Evolutionary conservation across 2,113 vertebrate genomes (phyloP).

Genomic region (Fregetta grallaria): DNA sequence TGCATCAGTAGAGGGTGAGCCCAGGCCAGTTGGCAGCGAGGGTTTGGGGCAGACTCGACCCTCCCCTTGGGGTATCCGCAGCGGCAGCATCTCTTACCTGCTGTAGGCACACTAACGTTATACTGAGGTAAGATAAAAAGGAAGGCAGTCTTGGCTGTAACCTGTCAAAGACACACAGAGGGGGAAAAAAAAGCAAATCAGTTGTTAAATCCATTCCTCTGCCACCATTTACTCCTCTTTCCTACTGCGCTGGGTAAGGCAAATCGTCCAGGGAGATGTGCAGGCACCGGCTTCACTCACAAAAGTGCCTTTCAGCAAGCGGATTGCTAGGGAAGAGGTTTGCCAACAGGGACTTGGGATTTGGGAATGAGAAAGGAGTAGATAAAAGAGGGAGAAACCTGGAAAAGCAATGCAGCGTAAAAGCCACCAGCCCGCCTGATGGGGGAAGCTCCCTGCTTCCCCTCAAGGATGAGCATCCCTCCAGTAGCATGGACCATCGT

Average conservation of each 20-base stretch:
- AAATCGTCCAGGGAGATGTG: background rate
- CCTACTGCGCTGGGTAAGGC: background rate
- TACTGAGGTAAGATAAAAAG: conserved; percentile 98
- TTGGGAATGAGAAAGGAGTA: background rate
- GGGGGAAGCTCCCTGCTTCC: background rate
- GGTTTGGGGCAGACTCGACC: background rate
- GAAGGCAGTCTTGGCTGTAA: conserved; percentile 95
- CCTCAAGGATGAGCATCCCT: background rate
- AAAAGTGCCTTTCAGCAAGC: background rate
- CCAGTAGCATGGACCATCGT: background rate
- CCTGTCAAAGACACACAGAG: conserved; percentile 75
- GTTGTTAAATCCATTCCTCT: background rate
- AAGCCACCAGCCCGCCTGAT: background rate
- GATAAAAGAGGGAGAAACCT: background rate
- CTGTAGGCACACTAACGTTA: conserved; percentile 83
- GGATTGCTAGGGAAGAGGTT: background rate
- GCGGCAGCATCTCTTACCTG: conserved; percentile 79
- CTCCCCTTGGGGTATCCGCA: background rate
- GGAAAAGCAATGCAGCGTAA: background rate
- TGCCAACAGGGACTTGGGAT: background rate
- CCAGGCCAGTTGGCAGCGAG: background rate
- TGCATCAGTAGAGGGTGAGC: background rate
- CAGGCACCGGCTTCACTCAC: accelerated
- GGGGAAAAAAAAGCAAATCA: background rate
- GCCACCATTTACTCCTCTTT: background rate